These are phyloP conservation scores for Megastigmus dorsalis DNA, from an alignment of 2,888 invertebrate species.

Conservation along the genomic window DNA sequence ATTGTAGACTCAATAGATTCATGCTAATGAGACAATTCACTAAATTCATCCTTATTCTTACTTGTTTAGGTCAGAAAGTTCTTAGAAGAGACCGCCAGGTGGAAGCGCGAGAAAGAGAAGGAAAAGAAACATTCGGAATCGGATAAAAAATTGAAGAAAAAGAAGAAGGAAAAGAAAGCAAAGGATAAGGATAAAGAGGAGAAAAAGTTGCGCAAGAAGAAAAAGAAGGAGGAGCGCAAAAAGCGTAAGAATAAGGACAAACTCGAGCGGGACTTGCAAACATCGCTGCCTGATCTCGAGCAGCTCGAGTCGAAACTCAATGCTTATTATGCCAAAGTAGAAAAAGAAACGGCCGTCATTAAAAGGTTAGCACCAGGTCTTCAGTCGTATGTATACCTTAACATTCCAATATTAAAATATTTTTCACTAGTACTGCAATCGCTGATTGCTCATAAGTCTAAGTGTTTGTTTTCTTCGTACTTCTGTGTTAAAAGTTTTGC, in stretches of 20 bases:
- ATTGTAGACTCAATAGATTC: neutral
- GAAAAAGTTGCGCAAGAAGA: slow-evolving; percentile 76
- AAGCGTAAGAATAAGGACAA: slow-evolving; percentile 76
- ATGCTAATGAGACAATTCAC: neutral
- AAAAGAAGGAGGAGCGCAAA: slow-evolving; percentile 80
- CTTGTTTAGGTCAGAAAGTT: slow-evolving; percentile 84
- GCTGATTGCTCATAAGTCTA: neutral
- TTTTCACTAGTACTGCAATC: neutral
- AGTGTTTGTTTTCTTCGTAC: neutral
- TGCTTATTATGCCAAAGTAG: slow-evolving; percentile 86
- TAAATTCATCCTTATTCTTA: too few relatives aligned
- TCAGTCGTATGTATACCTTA: slow-evolving; percentile 26
- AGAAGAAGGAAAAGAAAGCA: slow-evolving; percentile 84
- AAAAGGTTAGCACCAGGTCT: slow-evolving; percentile 75
- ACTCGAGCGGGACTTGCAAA: slow-evolving; percentile 80
- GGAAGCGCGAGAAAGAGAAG: slow-evolving; percentile 84
- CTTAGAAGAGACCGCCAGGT: slow-evolving; percentile 87
- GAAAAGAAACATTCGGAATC: slow-evolving; percentile 84
- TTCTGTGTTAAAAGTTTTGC: neutral
- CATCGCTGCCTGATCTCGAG: slow-evolving; percentile 83
- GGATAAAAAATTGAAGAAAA: slow-evolving; percentile 81
- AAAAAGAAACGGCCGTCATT: slow-evolving; percentile 78
- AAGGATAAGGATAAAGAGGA: slow-evolving; percentile 82
- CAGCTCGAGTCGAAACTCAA: slow-evolving; percentile 85
- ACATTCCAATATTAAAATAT: slow-evolving; percentile 6